Conservation (phyloP, 2,888 invertebrate species). For the Rhagium mordax region DNA sequence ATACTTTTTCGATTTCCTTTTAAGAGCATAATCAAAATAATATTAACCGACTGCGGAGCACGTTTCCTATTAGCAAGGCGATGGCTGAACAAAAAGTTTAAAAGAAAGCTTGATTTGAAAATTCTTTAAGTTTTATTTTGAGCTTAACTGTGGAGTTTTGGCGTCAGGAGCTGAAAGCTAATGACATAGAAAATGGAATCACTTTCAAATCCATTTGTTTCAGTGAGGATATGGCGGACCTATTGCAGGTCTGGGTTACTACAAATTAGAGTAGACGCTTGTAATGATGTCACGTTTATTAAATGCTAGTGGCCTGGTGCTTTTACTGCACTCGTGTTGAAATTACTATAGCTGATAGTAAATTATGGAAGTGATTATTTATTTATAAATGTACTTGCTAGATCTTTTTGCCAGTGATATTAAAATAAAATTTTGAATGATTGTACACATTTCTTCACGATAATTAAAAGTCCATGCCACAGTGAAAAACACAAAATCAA, state of each 20-base stretch:
- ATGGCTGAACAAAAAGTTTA: not conserved
- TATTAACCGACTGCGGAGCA: constrained; percentile 15
- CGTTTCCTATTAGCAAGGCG: constrained; percentile 32
- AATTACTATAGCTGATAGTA: not conserved
- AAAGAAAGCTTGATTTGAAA: constrained; percentile 30
- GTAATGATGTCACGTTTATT: not conserved
- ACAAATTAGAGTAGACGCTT: constrained; percentile 15
- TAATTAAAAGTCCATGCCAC: too few species aligned
- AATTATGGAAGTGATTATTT: not conserved
- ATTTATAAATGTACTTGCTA: not conserved
- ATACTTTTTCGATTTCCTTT: constrained; percentile 18
- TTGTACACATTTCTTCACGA: too few species aligned
- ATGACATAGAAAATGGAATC: constrained; percentile 66
- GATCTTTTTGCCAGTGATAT: too few species aligned
- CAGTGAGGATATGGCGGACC: constrained; percentile 47
- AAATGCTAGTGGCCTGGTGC: not conserved
- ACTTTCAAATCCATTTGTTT: constrained; percentile 65
- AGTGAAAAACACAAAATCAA: too few species aligned
- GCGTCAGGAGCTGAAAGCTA: constrained; percentile 54
- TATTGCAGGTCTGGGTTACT: constrained; percentile 47
- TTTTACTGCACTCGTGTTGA: not conserved
- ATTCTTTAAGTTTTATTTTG: constrained; percentile 36
- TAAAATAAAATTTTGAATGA: too few species aligned
- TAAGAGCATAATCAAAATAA: constrained; percentile 30
- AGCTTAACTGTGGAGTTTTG: constrained; percentile 13